Base-by-base conservation (phyloP, 2,888 invertebrate genomes). In the Ectobius pallidus region DNA sequence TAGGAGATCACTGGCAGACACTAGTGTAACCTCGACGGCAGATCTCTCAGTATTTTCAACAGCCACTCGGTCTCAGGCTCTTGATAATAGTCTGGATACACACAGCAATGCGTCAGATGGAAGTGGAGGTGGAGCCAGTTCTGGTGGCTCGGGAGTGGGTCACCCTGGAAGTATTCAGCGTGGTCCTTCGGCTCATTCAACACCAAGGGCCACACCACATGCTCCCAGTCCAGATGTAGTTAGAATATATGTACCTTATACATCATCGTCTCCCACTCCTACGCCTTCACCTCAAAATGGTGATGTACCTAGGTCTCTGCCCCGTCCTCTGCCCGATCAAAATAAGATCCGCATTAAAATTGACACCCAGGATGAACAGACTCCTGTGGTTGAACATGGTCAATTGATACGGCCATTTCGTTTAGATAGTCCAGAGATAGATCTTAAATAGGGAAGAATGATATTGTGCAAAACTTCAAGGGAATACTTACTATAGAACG, bases 21-120 rank as follows among this genome's bases (percentile, higher is more conserved):
- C 93, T 25, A 92, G 92, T 78, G 92, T 93, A 69, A 94, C 93
- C 34, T 93, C 93, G 68, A 93, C 93, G 0, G 93, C 93, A 0
- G 93, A 93, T 81, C 85, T 93, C 73, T 92, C 92, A 78, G 92
- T 93, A 76, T 92, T 93, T 84, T 82, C 82, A 6, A 86, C 87
- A 73, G 89, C 90, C 79, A 91, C 90, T 14, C 86, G 90, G 70
- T 91, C 91, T 14, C 91, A 91, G 80, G 90, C 89, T 55, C 88
- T 90, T 71, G 91, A 91, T 81, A 91, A 91, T 85, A 91, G 91
- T 78, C 85, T 91, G 75, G 92, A 92, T 82, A 91, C 91, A 20
- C 91, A 92, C 83, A 91, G 91, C 85, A 90, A 90, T 83, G 88
- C 90, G 83, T 91, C 91, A 79, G 91, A 91, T 81, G 91, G 88